Conservation (phyloP, 2,888 invertebrate genomes). For the Stenchaetothrips biformis region DNA sequence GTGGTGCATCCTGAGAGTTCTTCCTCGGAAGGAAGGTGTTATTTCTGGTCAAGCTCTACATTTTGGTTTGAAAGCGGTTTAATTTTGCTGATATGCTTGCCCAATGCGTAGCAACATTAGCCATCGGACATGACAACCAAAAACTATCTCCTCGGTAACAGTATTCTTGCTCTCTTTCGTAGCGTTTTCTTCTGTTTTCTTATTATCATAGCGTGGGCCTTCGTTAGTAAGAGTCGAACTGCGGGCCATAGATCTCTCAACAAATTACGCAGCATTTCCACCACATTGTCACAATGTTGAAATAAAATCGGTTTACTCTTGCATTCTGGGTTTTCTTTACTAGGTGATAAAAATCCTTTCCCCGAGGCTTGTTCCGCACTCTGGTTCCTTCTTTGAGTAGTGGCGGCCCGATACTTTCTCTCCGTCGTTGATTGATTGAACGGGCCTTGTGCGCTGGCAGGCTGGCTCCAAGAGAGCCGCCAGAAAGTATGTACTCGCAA, state of each 20-base stretch:
- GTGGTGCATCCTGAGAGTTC: not conserved
- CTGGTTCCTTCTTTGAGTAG: not conserved
- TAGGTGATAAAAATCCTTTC: not conserved
- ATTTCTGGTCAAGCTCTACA: not conserved
- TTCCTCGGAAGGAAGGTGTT: not conserved
- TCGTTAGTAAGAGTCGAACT: not conserved
- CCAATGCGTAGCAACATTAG: too few relatives aligned
- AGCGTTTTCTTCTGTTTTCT: not conserved
- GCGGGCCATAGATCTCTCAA: conserved; percentile 5
- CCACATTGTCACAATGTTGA: conserved; percentile 12
- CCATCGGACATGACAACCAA: not conserved
- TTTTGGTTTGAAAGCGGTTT: not conserved
- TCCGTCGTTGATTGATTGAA: not conserved
- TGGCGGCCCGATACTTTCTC: not conserved
- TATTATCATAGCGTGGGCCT: not conserved
- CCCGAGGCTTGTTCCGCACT: not conserved
- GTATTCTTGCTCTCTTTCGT: not conserved
- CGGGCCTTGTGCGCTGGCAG: too few relatives aligned
- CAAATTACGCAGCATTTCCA: conserved; percentile 6
- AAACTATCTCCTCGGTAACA: not conserved
- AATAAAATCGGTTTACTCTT: not conserved
- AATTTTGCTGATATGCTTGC: too few relatives aligned
- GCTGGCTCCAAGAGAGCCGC: too few relatives aligned
- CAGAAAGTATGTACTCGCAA: too few relatives aligned
- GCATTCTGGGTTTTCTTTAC: too few relatives aligned